Conservation (phyloP, 2,113 vertebrate genomes). For the Ondatra zibethicus region DNA sequence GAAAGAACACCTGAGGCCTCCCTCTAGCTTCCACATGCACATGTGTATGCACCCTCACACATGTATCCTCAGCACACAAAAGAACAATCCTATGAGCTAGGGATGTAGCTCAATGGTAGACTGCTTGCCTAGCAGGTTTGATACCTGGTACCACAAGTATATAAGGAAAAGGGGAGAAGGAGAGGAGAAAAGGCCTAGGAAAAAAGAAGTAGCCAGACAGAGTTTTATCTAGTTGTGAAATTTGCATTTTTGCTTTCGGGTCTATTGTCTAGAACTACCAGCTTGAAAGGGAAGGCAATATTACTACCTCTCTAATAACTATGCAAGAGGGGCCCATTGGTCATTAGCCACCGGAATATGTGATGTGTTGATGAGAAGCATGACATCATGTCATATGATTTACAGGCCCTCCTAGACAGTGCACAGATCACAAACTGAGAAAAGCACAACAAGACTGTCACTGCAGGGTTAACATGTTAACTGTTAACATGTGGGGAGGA, state of each 20-base stretch:
- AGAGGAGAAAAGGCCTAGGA: not conserved
- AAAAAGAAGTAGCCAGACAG: not conserved
- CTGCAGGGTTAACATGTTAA: constrained; percentile 76
- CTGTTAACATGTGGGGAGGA: constrained; percentile 44
- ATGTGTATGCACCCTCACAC: not conserved
- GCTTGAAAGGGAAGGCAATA: not conserved
- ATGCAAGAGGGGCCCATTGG: constrained; percentile 15
- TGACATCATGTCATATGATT: constrained; percentile 69
- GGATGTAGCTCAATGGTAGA: not conserved
- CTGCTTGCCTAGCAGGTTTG: not conserved
- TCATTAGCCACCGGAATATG: constrained; percentile 42
- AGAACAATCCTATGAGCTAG: not conserved
- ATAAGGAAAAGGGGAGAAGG: not conserved
- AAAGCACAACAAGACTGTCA: constrained; percentile 66
- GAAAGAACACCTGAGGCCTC: not conserved
- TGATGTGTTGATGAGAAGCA: constrained; percentile 63
- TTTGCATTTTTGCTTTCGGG: constrained; percentile 32
- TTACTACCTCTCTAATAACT: not conserved
- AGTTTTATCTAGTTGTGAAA: constrained; percentile 20
- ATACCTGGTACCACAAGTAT: not conserved
- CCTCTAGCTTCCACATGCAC: not conserved
- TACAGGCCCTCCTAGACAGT: constrained; percentile 50
- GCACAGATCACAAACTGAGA: constrained; percentile 65
- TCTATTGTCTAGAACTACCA: constrained; percentile 42
- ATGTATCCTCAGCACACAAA: not conserved